Conservation (phyloP, 2,888 invertebrate species). For the Carpatolechia fugitivella region DNA sequence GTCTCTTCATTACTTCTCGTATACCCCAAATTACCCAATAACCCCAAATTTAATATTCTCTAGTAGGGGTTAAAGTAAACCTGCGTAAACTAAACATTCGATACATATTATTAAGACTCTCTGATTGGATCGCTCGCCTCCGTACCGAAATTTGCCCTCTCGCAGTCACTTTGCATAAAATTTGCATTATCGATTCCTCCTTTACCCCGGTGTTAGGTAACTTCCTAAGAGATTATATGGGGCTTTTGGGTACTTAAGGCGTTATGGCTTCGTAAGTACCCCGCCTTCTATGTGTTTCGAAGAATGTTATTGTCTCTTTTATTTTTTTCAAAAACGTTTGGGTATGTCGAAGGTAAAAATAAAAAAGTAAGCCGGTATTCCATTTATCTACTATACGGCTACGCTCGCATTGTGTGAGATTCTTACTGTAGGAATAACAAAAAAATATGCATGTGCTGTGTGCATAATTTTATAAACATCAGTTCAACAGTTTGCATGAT, state of each 20-base stretch:
- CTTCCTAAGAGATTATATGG: slow-evolving; percentile 53
- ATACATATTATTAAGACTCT: slow-evolving; percentile 65
- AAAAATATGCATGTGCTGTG: no score
- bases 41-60: slow-evolving; percentile 1
- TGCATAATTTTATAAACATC: no score
- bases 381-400: no score
- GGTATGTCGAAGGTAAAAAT: no score
- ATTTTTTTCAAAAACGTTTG: no score
- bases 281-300: slow-evolving; percentile 39
- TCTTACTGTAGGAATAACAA: no score
- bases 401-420: no score
- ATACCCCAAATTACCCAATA: neutral
- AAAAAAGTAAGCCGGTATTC: no score
- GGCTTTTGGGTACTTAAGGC: slow-evolving; percentile 37
- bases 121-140: slow-evolving; percentile 26
- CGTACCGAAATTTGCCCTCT: slow-evolving; percentile 58
- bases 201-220: slow-evolving; percentile 41
- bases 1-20: neutral
- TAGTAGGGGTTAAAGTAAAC: slow-evolving; percentile 42
- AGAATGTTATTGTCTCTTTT: neutral
- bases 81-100: slow-evolving; percentile 58
- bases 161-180: slow-evolving; percentile 68
- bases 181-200: slow-evolving; percentile 70
- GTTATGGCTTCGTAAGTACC: slow-evolving; percentile 42
- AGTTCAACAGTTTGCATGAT: no score